Evolutionary conservation across 2,797 vertebrate genomes (phyloP).

Genomic region (Rhabdophis nuchalis): DNA sequence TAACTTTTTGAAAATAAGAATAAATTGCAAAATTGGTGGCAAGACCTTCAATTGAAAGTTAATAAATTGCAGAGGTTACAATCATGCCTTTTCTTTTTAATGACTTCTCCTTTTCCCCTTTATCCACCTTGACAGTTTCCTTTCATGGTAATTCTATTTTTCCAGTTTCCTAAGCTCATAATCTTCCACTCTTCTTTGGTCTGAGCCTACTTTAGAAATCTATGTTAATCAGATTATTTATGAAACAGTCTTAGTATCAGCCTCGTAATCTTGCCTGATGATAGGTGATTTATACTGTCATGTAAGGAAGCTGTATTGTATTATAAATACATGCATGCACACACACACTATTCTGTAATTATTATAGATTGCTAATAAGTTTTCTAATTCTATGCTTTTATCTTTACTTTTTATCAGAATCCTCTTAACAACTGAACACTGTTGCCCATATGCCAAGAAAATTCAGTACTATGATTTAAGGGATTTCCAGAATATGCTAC

Average conservation of each 20-base stretch:
- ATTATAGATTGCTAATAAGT: constrained; percentile 11
- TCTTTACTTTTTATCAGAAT: constrained; percentile 53
- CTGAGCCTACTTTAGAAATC: constrained; percentile 50
- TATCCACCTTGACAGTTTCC: constrained; percentile 60
- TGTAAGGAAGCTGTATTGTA: constrained; percentile 14
- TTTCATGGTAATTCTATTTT: constrained; percentile 65
- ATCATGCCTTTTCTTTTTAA: constrained; percentile 35
- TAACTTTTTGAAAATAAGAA: constrained; percentile 10
- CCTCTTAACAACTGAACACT: constrained; percentile 23
- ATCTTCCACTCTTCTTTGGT: constrained; percentile 53
- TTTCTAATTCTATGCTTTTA: constrained; percentile 16
- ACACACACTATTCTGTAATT: constrained; percentile 11
- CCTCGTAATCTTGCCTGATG: constrained; percentile 36
- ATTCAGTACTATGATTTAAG: constrained; percentile 41
- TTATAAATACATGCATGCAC: not conserved
- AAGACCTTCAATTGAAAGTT: constrained; percentile 26
- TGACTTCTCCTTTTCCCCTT: constrained; percentile 43
- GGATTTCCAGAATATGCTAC: constrained; percentile 37
- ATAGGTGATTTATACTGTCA: constrained; percentile 31
- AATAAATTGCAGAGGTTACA: constrained; percentile 43
- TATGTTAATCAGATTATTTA: constrained; percentile 53
- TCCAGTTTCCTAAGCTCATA: constrained; percentile 53
- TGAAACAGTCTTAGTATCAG: constrained; percentile 52
- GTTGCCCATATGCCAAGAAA: constrained; percentile 40
- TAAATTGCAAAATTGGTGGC: constrained; percentile 6